phyloP scores from a whole-genome alignment of 2,113 vertebrate species.

The Xenus cinereus region DNA sequence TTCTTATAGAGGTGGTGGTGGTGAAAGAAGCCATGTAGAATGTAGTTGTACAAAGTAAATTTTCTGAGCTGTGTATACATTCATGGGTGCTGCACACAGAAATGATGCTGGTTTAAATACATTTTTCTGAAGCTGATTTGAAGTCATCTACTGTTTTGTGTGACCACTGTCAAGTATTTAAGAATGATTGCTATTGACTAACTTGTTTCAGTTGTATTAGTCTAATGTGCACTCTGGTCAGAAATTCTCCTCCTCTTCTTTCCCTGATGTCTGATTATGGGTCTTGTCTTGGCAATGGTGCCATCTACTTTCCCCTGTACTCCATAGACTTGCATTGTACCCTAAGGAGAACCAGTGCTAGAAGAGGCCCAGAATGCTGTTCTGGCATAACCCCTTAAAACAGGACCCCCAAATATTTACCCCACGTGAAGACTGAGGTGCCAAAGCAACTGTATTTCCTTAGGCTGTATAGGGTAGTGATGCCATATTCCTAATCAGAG shows the following conservation, averaged over 20 bases:
- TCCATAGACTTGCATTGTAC: not conserved
- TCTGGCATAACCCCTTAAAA: not conserved
- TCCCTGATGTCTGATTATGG: not conserved
- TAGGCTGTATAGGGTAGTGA: not conserved
- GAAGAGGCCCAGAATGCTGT: not conserved
- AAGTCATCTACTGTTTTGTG: not conserved
- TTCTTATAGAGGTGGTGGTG: not conserved
- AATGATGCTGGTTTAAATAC: not conserved
- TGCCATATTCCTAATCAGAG: not conserved
- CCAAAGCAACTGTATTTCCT: not conserved
- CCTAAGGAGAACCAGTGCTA: not conserved
- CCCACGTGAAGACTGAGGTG: not conserved
- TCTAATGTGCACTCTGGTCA: rapidly evolving
- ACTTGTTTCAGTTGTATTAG: not conserved
- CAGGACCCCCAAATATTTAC: not conserved
- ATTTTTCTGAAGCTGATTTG: not conserved
- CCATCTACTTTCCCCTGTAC: not conserved
- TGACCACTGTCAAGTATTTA: not conserved
- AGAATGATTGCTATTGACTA: not conserved
- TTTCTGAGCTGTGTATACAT: not conserved
- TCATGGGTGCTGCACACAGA: not conserved
- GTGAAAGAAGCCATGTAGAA: not conserved
- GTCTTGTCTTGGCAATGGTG: not conserved
- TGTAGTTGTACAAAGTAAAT: not conserved
- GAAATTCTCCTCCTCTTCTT: not conserved